Conservation (phyloP, 1,140 invertebrate species). For the Chelonus insularis region DNA sequence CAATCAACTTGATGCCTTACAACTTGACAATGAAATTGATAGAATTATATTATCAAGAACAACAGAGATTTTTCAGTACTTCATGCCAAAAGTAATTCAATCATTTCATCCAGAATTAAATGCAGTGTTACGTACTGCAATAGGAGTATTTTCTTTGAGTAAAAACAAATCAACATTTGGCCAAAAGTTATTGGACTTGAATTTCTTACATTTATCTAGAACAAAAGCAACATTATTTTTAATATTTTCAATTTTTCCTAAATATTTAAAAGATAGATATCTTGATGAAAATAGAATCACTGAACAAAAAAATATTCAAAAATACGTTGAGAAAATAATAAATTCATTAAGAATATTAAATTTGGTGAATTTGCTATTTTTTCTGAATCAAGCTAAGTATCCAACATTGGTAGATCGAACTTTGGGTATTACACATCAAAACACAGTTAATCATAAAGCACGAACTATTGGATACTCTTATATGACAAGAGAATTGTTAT, state of each 20-base stretch:
- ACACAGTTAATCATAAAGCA: conserved; percentile 38
- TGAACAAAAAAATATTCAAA: background rate
- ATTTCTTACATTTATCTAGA: conserved; percentile 43
- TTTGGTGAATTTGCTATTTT: conserved; percentile 49
- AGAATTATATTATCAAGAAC: conserved; percentile 45
- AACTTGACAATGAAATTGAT: conserved; percentile 54
- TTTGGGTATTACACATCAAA: conserved; percentile 44
- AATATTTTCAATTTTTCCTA: conserved; percentile 42
- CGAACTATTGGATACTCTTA: conserved; percentile 57
- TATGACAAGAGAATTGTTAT: conserved; percentile 56
- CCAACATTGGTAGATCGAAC: conserved; percentile 46
- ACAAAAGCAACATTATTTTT: conserved; percentile 48
- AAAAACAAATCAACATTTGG: conserved; percentile 50
- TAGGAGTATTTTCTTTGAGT: conserved; percentile 53
- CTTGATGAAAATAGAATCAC: conserved; percentile 25
- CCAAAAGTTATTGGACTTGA: conserved; percentile 51
- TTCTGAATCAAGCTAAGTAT: conserved; percentile 50
- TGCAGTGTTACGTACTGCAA: conserved; percentile 42
- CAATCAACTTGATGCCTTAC: conserved; percentile 54
- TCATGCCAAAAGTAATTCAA: conserved; percentile 40
- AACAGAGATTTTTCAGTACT: conserved; percentile 42
- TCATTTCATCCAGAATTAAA: conserved; percentile 53
- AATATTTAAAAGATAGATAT: conserved; percentile 45
- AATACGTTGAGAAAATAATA: conserved; percentile 36
- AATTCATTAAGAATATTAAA: conserved; percentile 41